Base-by-base conservation (phyloP, 2,113 vertebrate genomes). In the Eolophus roseicapilla region DNA sequence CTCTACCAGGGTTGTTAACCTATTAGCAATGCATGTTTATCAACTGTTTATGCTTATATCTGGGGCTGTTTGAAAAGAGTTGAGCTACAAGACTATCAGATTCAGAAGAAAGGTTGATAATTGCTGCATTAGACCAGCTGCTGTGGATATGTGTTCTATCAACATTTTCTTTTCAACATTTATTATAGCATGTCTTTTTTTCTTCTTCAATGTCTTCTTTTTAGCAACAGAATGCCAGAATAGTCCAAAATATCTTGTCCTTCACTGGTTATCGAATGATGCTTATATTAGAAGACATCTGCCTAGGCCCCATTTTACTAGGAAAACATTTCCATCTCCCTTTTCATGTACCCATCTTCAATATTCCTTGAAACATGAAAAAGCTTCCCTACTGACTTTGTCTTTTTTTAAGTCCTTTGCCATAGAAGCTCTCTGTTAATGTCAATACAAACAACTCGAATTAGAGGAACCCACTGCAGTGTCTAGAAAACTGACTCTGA, bases 401-500 rank as follows among this genome's bases (percentile, higher is more conserved):
- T 24, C 64, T 83, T 89, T 81, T 96, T 37, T 68, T 37, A 82
- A 73, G 27, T 75, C 49, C 90, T 86, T 67, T 95, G 27, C 85
- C 92, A 65, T 68, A 88, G 86, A 55, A 78, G 29, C 3, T 44
- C 46, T 80, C 46, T 50, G 43, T 81, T 92, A 75, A 78, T 93
- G 74, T 17, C 11, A 88, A 21, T 76, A 88, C 90, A 95, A 94
- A 59, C 59, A 93, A 31, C 47, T 96, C 69, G 75, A 52, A 94
- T 95, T 95, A 94, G 87, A 95, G 68, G 55, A 49, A 93, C 76
- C 69, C 81, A 77, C 37, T 95, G 73, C 70, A 83, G 86, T 76
- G 43, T 93, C 75, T 91, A 82, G 91, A 89, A 96, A 93, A 93
- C 77, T 92, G 84, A 88, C 70, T 96, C 70, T 86, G 47, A 96